Conservation (phyloP, 2,797 vertebrate species). For the Pangasius sanitwongsei region DNA sequence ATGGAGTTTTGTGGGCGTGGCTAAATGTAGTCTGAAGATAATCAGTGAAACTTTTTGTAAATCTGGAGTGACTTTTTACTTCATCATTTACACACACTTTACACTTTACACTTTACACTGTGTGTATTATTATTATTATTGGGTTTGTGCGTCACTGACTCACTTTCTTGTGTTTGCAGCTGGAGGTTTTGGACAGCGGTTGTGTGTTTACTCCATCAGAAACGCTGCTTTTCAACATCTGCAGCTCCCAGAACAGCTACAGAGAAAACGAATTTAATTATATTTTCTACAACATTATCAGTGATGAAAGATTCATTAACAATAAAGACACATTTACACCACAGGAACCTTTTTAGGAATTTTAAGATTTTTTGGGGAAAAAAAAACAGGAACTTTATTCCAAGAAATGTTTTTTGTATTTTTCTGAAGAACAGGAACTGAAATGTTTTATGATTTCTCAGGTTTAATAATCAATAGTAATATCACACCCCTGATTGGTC, state of each 20-base stretch:
- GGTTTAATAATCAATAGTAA: too few relatives aligned
- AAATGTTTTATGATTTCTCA: neutral
- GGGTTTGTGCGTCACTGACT: neutral
- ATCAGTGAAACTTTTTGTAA: neutral
- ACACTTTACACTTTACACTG: neutral
- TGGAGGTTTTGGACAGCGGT: too few relatives aligned
- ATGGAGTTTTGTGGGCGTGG: neutral
- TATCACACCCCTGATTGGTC: too few relatives aligned
- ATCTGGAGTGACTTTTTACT: neutral
- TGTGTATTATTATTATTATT: neutral
- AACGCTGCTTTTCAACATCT: conserved; percentile 63
- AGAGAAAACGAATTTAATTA: neutral
- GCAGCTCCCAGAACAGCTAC: conserved; percentile 76
- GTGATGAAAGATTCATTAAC: neutral
- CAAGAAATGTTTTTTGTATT: neutral
- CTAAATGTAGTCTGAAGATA: neutral
- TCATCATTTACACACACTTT: neutral
- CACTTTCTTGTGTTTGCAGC: neutral
- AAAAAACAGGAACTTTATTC: neutral
- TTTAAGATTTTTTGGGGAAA: neutral
- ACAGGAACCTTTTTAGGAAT: neutral
- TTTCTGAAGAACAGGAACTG: neutral
- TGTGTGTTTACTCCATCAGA: conserved; percentile 11
- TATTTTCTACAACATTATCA: neutral
- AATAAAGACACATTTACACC: neutral